phyloP scores from a whole-genome alignment of 2,888 invertebrate genomes.

The Congeria kusceri region DNA sequence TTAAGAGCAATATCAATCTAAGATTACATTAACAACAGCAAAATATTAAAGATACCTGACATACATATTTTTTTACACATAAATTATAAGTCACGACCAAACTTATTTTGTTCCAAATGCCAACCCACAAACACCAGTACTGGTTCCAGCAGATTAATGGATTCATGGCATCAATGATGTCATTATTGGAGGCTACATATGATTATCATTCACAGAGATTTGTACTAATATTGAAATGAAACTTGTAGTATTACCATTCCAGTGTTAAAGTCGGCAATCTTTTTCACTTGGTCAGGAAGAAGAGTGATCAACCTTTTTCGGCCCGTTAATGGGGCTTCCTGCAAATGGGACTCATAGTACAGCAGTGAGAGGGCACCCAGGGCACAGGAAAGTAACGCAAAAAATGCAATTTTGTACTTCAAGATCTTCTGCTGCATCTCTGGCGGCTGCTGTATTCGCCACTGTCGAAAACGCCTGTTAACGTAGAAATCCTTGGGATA shows the following conservation, averaged over 20 bases:
- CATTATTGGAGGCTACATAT: too few species aligned
- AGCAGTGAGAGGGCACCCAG: not conserved
- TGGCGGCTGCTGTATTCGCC: conserved; percentile 38
- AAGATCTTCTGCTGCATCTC: conserved; percentile 29
- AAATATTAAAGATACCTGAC: too few species aligned
- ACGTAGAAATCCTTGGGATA: not conserved
- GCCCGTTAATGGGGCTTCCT: conserved; percentile 87
- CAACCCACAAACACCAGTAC: too few species aligned
- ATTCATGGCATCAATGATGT: too few species aligned
- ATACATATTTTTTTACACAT: too few species aligned
- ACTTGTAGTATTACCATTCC: conserved; percentile 84
- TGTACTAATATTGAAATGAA: too few species aligned
- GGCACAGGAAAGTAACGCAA: not conserved
- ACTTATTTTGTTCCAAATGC: too few species aligned
- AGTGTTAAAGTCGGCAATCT: conserved; percentile 84
- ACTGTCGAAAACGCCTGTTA: conserved; percentile 30
- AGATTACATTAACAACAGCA: too few species aligned
- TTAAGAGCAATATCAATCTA: too few species aligned
- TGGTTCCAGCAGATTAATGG: too few species aligned
- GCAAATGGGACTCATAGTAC: conserved; percentile 85
- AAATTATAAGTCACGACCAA: too few species aligned
- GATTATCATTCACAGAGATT: too few species aligned
- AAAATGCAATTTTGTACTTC: not conserved
- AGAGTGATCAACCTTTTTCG: conserved; percentile 87
- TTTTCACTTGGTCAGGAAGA: conserved; percentile 85